phyloP scores from a whole-genome alignment of 2,888 invertebrate species.

The Unio delphinus region DNA sequence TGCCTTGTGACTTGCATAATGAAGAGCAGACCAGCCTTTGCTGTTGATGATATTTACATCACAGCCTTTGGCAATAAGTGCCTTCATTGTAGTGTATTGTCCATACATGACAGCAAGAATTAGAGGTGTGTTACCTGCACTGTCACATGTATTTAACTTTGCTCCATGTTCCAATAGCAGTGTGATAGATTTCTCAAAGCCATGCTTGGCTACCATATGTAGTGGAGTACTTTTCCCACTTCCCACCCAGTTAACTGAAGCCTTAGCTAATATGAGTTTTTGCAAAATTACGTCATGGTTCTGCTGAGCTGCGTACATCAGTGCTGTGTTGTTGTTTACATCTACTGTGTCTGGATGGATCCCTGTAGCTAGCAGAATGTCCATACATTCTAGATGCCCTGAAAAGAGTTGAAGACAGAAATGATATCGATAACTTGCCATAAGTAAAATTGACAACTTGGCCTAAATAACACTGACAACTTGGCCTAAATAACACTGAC shows the following conservation, averaged over 20 bases:
- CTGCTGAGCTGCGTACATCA: constrained; percentile 42
- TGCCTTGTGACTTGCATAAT: constrained; percentile 65
- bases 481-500: too few species aligned
- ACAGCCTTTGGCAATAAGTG: constrained; percentile 44
- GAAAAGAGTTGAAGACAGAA: too few species aligned
- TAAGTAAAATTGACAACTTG: too few species aligned
- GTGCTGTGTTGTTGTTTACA: constrained; percentile 36
- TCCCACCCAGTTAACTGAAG: constrained; percentile 31
- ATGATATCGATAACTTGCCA: too few species aligned
- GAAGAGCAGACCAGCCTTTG: constrained; percentile 74
- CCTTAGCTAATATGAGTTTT: constrained; percentile 28
- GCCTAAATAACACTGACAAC: too few species aligned
- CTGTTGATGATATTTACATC: constrained; percentile 50
- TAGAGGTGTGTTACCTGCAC: constrained; percentile 57
- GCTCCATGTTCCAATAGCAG: constrained; percentile 49
- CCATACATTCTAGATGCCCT: constrained; percentile 33
- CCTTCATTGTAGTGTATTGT: constrained; percentile 37
- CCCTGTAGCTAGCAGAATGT: constrained; percentile 43
- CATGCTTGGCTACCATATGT: constrained; percentile 54
- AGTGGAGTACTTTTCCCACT: constrained; percentile 41
- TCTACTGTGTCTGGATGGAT: constrained; percentile 28
- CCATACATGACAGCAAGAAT: constrained; percentile 52
- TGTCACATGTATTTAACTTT: constrained; percentile 47
- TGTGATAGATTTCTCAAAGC: constrained; percentile 44
- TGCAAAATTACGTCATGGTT: constrained; percentile 31